These are phyloP conservation scores for Pelecanus crispus DNA, from an alignment of 2,113 vertebrate genomes.

Conservation along the genomic window DNA sequence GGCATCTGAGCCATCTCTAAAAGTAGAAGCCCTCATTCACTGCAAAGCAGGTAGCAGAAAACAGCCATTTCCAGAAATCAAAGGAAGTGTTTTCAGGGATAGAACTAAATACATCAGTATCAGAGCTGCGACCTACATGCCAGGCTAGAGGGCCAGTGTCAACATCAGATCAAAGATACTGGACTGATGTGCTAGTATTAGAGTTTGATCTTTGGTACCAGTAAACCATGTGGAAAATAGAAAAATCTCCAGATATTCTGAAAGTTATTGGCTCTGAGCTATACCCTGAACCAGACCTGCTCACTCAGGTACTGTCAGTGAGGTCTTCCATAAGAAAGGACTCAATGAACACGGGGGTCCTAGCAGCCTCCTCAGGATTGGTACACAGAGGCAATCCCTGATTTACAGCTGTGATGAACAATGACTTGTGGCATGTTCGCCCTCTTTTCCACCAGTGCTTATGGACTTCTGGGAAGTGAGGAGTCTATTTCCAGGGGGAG, in stretches of 20 bases:
- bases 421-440: fast-evolving
- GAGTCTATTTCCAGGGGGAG: not conserved
- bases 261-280: not conserved
- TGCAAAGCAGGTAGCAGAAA: not conserved
- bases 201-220: not conserved
- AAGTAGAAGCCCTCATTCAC: not conserved
- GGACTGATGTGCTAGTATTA: not conserved
- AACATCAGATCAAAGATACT: not conserved
- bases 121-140: not conserved
- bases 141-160: not conserved
- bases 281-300: not conserved
- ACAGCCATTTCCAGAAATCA: not conserved
- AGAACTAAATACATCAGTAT: not conserved
- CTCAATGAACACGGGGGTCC: fast-evolving
- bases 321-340: not conserved
- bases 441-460: not conserved
- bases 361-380: not conserved
- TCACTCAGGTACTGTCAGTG: not conserved
- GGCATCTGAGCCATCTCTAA: not conserved
- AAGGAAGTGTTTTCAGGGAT: not conserved
- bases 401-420: not conserved
- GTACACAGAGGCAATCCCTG: not conserved
- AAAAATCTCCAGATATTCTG: not conserved
- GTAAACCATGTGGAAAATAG: not conserved
- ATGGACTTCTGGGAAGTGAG: not conserved